Evolutionary conservation across 2,888 invertebrate genomes (phyloP), one percentile per base, ranked within the genome.

Genomic region (Trachelus iudaicus): DNA sequence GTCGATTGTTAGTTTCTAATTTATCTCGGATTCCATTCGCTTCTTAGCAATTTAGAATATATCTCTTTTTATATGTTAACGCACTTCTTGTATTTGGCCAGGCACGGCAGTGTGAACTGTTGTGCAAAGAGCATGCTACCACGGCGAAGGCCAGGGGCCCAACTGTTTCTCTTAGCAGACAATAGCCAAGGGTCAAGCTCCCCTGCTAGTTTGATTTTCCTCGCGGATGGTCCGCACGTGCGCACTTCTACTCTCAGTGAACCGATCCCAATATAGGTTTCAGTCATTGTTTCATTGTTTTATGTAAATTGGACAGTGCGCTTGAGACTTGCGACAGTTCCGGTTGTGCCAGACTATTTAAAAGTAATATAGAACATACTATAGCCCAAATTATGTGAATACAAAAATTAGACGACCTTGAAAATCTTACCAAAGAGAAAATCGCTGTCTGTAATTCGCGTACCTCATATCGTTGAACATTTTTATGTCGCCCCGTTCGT

Each of bases 121-220:
- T 91, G 90, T 68, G 89, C 87, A 86, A 91, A 91, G 76, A 90
- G 86, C 91, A 91, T 91, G 79, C 84, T 88, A 83, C 78, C 83
- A 69, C 84, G 81, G 69, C 81, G 81, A 81, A 84, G 83, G 80
- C 79, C 84, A 80, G 80, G 79, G 76, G 76, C 79, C 75, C 71
- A 79, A 81, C 81, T 81, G 77, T 78, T 89, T 89, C 88, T 86
- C 85, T 84, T 86, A 82, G 82, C 86, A 84, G 84, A 82, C 88
- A 88, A 87, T 91, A 91, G 89, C 91, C 90, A 88, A 89, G 88
- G 91, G 91, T 91, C 90, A 91, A 91, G 85, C 89, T 88, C 87
- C 88, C 85, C 82, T 85, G 77, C 80, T 13, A 79, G 79, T 84
- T 80, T 80, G 76, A 80, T 78, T 83, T 83, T 85, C 83, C 85